Percentiles rank a stretch among this genome's conserved stretches.
Conservation (phyloP, 2,113 vertebrate species). For the Corvus cornix region DNA sequence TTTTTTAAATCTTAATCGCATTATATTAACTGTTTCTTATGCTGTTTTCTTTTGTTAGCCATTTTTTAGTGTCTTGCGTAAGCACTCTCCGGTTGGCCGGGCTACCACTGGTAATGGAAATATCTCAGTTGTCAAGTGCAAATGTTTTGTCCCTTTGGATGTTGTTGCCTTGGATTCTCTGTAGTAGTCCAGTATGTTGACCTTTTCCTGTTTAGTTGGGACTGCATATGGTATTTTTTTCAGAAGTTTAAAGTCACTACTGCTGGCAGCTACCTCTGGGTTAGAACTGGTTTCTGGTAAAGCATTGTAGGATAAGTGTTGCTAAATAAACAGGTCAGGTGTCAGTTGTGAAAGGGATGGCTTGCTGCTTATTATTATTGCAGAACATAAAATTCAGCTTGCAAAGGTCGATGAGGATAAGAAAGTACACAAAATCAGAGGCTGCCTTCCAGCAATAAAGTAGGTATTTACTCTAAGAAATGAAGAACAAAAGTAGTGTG, state of each 20-base stretch:
- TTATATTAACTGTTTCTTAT: background rate
- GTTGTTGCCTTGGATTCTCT: background rate
- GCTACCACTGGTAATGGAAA: background rate
- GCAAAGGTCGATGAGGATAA: background rate
- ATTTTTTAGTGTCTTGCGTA: background rate
- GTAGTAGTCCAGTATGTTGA: background rate
- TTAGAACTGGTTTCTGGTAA: background rate
- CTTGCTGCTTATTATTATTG: background rate
- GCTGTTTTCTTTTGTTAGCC: background rate
- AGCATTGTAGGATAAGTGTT: background rate
- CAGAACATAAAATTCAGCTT: background rate
- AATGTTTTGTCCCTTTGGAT: background rate
- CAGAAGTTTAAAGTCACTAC: background rate
- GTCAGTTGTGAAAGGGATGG: background rate
- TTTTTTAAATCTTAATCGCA: background rate
- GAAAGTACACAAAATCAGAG: background rate
- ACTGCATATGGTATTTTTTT: background rate
- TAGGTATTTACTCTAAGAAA: background rate
- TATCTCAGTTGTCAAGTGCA: background rate
- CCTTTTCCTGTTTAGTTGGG: background rate
- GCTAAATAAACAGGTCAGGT: background rate
- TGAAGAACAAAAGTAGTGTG: background rate
- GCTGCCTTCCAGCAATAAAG: background rate
- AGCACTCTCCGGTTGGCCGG: background rate
- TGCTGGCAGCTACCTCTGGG: background rate